Percentiles rank a stretch among this genome's conserved stretches.
phyloP scores from a whole-genome alignment of 2,113 vertebrate genomes.

The Microcebus murinus region DNA sequence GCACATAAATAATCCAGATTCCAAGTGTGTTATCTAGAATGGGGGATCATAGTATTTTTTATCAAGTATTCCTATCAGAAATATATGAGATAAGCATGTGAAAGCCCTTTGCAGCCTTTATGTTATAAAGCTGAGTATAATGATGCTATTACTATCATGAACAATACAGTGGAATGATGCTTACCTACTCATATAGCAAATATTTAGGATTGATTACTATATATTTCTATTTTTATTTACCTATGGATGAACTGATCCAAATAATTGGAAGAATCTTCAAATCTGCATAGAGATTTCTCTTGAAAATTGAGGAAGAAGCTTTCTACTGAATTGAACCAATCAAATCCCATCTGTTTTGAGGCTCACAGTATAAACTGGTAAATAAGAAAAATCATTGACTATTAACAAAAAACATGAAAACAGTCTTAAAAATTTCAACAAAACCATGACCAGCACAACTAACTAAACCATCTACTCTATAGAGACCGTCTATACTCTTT shows the following conservation, averaged over 20 bases:
- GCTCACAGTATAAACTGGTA: constrained; percentile 45
- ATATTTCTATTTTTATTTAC: constrained; percentile 55
- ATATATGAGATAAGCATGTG: background rate
- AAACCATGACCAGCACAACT: constrained; percentile 46
- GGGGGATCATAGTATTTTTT: background rate
- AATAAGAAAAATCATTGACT: constrained; percentile 58
- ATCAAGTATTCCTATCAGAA: background rate
- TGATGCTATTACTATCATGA: background rate
- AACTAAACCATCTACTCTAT: constrained; percentile 24
- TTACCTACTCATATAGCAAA: background rate
- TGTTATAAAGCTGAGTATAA: background rate
- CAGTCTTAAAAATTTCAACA: constrained; percentile 64
- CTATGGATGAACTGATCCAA: background rate
- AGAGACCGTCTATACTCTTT: constrained; percentile 38
- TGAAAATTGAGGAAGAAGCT: constrained; percentile 44
- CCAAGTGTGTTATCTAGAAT: constrained; percentile 17
- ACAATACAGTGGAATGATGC: background rate
- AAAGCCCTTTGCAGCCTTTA: background rate
- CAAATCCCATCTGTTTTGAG: constrained; percentile 59
- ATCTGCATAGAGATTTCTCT: constrained; percentile 39
- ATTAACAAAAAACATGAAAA: constrained; percentile 57
- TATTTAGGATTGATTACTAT: background rate
- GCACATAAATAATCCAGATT: constrained; percentile 48
- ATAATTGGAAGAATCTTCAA: constrained; percentile 45
- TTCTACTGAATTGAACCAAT: constrained; percentile 39